phyloP scores from a whole-genome alignment of 2,888 invertebrate species.

The Isoperla grammatica region DNA sequence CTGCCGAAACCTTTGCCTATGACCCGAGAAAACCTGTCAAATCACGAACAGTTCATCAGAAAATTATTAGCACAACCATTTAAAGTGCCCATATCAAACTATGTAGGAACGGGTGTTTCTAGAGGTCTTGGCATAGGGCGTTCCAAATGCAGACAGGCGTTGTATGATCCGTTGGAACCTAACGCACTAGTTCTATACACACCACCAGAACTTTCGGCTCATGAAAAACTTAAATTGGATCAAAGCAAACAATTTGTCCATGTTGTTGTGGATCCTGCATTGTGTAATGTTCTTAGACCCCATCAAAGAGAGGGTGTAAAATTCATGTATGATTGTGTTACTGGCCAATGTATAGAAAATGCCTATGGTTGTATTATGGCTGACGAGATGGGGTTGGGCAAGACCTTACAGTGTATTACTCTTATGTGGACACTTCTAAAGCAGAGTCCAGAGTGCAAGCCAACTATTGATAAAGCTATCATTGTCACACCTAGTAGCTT shows the following conservation, averaged over 20 bases:
- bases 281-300: slow-evolving; percentile 86
- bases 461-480: slow-evolving; percentile 85
- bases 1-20: slow-evolving; percentile 37
- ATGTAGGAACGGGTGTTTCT: slow-evolving; percentile 64
- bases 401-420: slow-evolving; percentile 96
- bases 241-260: slow-evolving; percentile 69
- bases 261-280: slow-evolving; percentile 93
- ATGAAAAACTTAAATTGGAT: slow-evolving; percentile 80
- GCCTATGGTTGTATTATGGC: slow-evolving; percentile 98
- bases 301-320: slow-evolving; percentile 99
- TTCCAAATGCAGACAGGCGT: slow-evolving; percentile 51
- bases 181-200: slow-evolving; percentile 83
- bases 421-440: slow-evolving; percentile 89
- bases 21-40: slow-evolving; percentile 44
- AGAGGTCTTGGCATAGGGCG: slow-evolving; percentile 73
- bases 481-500: slow-evolving; percentile 96
- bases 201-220: slow-evolving; percentile 78
- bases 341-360: slow-evolving; percentile 78
- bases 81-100: slow-evolving; percentile 88
- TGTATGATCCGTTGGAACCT: slow-evolving; percentile 89
- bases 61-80: slow-evolving; percentile 81
- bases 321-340: slow-evolving; percentile 99
- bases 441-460: slow-evolving; percentile 88
- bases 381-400: slow-evolving; percentile 98
- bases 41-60: slow-evolving; percentile 75